Base-by-base conservation (phyloP, 2,797 vertebrate species). In the Gymnodraco acuticeps region DNA sequence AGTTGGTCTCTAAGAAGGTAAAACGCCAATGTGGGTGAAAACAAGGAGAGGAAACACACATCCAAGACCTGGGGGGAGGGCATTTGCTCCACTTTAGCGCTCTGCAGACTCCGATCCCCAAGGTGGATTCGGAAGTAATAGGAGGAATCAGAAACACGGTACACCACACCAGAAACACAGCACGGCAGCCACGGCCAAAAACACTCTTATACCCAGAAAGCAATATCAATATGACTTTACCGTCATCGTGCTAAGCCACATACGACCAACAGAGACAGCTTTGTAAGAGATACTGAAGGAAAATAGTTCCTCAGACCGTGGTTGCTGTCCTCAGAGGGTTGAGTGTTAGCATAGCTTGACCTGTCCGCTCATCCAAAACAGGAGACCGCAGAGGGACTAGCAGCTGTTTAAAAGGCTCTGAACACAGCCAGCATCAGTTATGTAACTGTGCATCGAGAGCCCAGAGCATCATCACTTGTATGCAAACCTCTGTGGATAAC, bases 371-470 rank as follows among this genome's bases (percentile, higher is more conserved):
- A 58, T 64, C 85, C 81, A 75, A 56, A 82, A 62, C 75, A 63
- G 46, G 56, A 70, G 77, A 60, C 65, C 13, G 10, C 77, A 64
- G 47, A 9, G 33, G 33, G 33, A 56, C 80, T 51, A 80, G 67
- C 85, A 90, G 87, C 86, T 89, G 86, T 84, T 85, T n/a, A 54
- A 83, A 87, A 68, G 60, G 50, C 74, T 88, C 78, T 31, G 72
- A 31, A 83, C 77, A 50, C 51, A 60, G 65, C 52, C 19, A 58
- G 77, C 56, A 69, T 59, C 65, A 15, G 60, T 90, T 90, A 89
- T 82, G 75, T 79, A 91, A 92, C 60, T 3, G 12, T 48, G 73
- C 65, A 42, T 42, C n/a, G 72, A 78, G 72, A 68, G 78, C 64
- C 55, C 38, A 10, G 42, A 73, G 70, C 73, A 85, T 64, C 82